A percentile compares a stretch with the other conserved stretches of the same genome.
phyloP scores from a whole-genome alignment of 2,797 vertebrate species.

The Dallia pectoralis region DNA sequence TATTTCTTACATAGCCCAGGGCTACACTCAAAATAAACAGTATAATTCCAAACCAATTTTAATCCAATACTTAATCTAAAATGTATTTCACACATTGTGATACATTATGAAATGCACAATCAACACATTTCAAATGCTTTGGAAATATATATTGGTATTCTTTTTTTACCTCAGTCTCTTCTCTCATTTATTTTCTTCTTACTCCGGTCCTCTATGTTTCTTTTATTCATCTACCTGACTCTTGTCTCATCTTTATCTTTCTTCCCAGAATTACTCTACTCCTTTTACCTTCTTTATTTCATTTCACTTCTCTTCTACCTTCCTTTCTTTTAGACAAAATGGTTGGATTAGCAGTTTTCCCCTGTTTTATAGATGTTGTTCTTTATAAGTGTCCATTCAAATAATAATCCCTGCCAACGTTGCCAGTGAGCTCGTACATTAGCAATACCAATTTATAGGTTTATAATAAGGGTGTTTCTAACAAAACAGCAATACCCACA shows the following conservation, averaged over 20 bases:
- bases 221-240: background rate
- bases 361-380: constrained; percentile 34
- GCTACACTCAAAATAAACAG: no score
- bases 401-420: constrained; percentile 33
- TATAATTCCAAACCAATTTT: no score
- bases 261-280: background rate
- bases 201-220: constrained; percentile 4
- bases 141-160: no score
- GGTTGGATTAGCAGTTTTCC: constrained; percentile 38
- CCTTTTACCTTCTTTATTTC: background rate
- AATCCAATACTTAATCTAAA: no score
- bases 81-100: background rate
- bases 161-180: background rate
- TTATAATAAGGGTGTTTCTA: constrained; percentile 19
- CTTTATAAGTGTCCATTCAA: constrained; percentile 25
- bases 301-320: constrained; percentile 22
- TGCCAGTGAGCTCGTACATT: constrained; percentile 25
- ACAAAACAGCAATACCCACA: constrained; percentile 25
- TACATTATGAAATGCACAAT: no score
- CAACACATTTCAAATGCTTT: no score
- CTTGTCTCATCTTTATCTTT: constrained; percentile 18
- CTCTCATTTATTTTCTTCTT: background rate
- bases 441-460: constrained; percentile 43
- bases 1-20: no score
- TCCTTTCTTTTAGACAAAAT: constrained; percentile 30